Conservation (phyloP, 2,113 vertebrate species). For the Cyrtonyx montezumae region DNA sequence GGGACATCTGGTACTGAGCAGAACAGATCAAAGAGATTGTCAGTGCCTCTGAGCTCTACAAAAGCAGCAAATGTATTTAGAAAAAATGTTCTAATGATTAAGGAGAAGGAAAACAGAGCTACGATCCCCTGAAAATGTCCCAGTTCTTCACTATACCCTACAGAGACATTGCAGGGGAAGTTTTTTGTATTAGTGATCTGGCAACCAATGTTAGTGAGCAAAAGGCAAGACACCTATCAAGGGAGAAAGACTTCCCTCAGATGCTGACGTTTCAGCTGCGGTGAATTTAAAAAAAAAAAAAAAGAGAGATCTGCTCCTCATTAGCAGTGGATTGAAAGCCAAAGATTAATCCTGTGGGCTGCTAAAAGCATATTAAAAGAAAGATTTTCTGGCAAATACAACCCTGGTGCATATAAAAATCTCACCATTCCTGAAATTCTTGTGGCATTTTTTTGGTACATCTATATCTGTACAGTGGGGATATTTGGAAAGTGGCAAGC, state of each 20-base stretch:
- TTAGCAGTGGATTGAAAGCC: not conserved
- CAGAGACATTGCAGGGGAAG: not conserved
- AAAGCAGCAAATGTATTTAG: not conserved
- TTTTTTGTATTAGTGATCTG: not conserved
- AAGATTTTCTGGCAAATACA: not conserved
- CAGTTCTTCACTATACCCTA: not conserved
- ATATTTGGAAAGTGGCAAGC: not conserved
- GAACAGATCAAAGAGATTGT: not conserved
- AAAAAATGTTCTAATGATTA: not conserved
- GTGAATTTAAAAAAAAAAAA: not conserved
- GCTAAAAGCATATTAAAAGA: not conserved
- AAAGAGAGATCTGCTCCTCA: not conserved
- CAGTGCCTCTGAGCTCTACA: not conserved
- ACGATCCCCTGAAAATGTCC: not conserved
- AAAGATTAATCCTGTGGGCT: not conserved
- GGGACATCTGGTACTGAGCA: not conserved
- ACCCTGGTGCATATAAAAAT: not conserved
- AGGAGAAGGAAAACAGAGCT: not conserved
- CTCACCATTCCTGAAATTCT: not conserved
- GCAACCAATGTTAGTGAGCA: not conserved
- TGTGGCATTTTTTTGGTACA: not conserved
- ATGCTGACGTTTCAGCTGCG: not conserved
- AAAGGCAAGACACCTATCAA: not conserved
- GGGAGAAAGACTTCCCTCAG: not conserved
- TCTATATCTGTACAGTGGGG: not conserved